Percentiles rank a stretch among this genome's conserved stretches.
Conservation (phyloP, 2,797 vertebrate genomes). For the Synaphobranchus kaupii region DNA sequence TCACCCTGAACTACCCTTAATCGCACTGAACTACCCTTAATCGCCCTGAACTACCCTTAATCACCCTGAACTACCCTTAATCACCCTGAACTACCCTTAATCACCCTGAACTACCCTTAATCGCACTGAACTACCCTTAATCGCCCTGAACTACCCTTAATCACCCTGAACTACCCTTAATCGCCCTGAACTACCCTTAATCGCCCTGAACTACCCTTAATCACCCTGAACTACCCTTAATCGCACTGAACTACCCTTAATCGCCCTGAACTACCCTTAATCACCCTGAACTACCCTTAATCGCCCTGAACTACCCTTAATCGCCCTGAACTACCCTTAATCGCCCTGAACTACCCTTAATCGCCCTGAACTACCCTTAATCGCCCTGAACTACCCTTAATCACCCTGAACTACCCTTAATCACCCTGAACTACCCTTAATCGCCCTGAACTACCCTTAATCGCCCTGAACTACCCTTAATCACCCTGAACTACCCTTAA, state of each 20-base stretch:
- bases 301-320: not conserved
- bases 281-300: not conserved
- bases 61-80: not conserved
- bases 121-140: not conserved
- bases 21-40: not conserved
- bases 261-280: not conserved
- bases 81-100: not conserved
- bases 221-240: not conserved
- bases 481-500: not conserved
- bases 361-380: not conserved
- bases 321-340: not conserved
- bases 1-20: not conserved
- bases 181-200: not conserved
- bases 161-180: not conserved
- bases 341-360: not conserved
- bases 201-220: not conserved
- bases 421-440: not conserved
- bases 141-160: not conserved
- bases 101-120: not conserved
- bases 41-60: not conserved
- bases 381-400: not conserved
- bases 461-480: not conserved
- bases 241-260: not conserved
- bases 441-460: not conserved
- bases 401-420: not conserved